Conservation (phyloP, 2,797 vertebrate species). For the Danio jaintianensis region DNA sequence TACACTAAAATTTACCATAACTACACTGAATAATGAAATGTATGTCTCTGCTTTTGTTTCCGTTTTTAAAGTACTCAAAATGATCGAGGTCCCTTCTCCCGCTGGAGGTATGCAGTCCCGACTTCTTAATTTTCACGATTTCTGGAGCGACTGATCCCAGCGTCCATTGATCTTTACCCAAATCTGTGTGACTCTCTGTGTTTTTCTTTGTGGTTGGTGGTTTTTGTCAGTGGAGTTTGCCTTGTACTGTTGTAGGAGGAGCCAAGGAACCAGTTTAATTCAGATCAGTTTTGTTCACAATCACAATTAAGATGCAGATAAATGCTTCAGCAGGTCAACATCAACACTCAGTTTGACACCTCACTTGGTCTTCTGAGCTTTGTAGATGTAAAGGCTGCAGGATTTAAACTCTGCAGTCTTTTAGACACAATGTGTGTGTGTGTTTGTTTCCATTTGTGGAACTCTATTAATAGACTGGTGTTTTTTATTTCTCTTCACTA, state of each 20-base stretch:
- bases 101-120: constrained; percentile 80
- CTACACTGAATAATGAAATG: constrained; percentile 71
- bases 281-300: constrained; percentile 16
- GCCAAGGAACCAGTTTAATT: constrained; percentile 37
- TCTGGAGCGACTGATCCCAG: constrained; percentile 64
- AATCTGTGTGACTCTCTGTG: constrained; percentile 58
- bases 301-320: constrained; percentile 13
- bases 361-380: constrained; percentile 18
- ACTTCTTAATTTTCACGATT: constrained; percentile 60
- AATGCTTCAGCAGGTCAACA: constrained; percentile 13
- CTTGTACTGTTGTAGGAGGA: constrained; percentile 52
- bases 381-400: constrained; percentile 5
- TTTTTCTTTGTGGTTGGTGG: constrained; percentile 62
- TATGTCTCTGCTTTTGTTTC: constrained; percentile 75
- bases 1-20: no score
- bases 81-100: constrained; percentile 78
- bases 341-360: constrained; percentile 16
- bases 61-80: constrained; percentile 82
- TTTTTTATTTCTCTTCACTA: background rate
- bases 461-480: background rate
- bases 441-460: constrained; percentile 1
- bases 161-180: constrained; percentile 56
- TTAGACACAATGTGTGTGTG: background rate
- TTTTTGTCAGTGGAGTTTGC: constrained; percentile 58
- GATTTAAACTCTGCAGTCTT: constrained; percentile 23